Percentiles rank a stretch among this genome's conserved stretches.
phyloP scores from a whole-genome alignment of 2,888 invertebrate genomes.

The Himalopsyche anomala region DNA sequence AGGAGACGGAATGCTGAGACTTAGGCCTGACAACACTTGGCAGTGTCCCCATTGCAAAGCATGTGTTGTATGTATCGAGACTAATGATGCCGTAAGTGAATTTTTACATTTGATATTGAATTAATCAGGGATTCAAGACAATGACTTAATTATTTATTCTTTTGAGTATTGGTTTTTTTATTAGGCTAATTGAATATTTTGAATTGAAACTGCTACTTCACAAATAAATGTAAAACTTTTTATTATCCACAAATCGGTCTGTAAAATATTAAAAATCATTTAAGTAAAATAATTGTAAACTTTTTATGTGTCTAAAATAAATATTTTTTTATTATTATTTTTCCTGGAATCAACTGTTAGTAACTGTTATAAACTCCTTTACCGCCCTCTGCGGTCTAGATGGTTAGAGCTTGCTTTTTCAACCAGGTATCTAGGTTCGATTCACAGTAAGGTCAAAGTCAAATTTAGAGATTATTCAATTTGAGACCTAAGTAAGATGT shows the following conservation, averaged over 20 bases:
- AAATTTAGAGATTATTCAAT: too few species aligned
- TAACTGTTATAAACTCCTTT: too few species aligned
- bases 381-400: too few species aligned
- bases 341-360: too few species aligned
- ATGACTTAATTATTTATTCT: background rate
- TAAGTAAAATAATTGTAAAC: conserved; percentile 1
- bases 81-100: conserved; percentile 82
- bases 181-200: too few species aligned
- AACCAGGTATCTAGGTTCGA: too few species aligned
- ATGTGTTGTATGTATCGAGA: conserved; percentile 88
- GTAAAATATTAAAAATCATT: conserved; percentile 12
- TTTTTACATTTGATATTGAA: background rate
- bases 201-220: background rate
- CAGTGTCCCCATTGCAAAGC: conserved; percentile 94
- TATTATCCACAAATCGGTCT: background rate
- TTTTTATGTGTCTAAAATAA: too few species aligned
- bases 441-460: too few species aligned
- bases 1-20: conserved; percentile 81
- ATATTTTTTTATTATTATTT: too few species aligned
- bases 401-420: too few species aligned
- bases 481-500: too few species aligned
- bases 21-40: conserved; percentile 84
- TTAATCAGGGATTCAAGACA: background rate
- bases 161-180: background rate
- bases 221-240: background rate